Conservation (phyloP, 2,888 invertebrate species). For the Neria commutata region DNA sequence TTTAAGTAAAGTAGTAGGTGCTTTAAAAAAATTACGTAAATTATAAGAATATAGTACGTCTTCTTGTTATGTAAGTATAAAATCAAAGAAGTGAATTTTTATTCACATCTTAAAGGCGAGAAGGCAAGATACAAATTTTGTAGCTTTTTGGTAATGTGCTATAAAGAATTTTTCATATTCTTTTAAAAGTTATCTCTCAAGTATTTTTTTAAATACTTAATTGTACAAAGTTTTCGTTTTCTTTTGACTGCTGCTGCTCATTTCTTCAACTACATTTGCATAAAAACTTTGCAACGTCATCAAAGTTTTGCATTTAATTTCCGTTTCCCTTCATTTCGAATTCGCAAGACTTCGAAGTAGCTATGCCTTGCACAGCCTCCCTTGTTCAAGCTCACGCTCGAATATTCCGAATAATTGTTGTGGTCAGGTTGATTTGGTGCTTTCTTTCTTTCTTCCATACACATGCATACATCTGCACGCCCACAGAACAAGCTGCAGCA, state of each 20-base stretch:
- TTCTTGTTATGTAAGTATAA: too few relatives aligned
- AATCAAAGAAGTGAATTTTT: too few relatives aligned
- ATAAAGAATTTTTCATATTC: neutral
- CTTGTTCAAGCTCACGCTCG: neutral
- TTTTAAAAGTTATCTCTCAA: neutral
- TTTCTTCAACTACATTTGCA: neutral
- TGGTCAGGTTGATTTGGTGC: constrained; percentile 12
- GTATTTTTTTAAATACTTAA: neutral
- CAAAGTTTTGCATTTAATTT: constrained; percentile 6
- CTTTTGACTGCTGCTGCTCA: neutral
- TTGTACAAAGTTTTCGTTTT: neutral
- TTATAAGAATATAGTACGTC: too few relatives aligned
- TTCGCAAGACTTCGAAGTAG: too few relatives aligned
- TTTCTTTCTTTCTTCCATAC: constrained; percentile 7
- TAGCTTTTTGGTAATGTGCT: too few relatives aligned
- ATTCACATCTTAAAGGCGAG: too few relatives aligned
- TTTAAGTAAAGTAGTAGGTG: too few relatives aligned
- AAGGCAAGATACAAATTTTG: too few relatives aligned
- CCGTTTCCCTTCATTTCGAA: constrained; percentile 8
- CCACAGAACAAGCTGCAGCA: too few relatives aligned
- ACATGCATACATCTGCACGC: neutral
- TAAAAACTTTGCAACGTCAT: neutral
- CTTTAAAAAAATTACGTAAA: too few relatives aligned
- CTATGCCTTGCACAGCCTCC: neutral
- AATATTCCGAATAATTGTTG: constrained; percentile 9